These are phyloP conservation scores for Tupaia tana DNA, from an alignment of 2,113 vertebrate species.

Conservation along the genomic window DNA sequence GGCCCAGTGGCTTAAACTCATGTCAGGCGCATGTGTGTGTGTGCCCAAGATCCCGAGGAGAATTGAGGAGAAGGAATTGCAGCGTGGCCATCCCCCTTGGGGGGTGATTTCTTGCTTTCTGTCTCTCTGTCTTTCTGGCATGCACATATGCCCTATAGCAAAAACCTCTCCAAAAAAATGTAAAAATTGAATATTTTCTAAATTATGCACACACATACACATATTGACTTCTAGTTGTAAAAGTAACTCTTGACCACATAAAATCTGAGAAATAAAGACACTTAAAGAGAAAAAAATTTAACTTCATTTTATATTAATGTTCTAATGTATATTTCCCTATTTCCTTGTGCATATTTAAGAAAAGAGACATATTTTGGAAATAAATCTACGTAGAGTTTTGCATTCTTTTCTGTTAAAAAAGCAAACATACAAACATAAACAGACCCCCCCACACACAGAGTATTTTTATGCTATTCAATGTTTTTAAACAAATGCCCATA, in stretches of 20 bases:
- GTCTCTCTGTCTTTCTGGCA: no score
- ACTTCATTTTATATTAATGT: background rate
- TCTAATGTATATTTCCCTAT: background rate
- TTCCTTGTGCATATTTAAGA: background rate
- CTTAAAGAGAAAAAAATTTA: background rate
- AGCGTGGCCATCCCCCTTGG: no score
- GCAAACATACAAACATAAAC: no score
- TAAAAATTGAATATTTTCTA: background rate
- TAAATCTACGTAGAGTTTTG: background rate
- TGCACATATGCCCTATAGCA: no score
- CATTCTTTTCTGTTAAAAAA: background rate
- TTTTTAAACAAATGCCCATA: background rate
- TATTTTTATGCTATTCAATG: conserved; percentile 2
- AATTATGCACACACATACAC: background rate
- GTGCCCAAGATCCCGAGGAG: no score
- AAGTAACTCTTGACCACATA: background rate
- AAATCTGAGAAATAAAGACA: conserved; percentile 5
- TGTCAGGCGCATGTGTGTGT: no score
- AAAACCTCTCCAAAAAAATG: background rate
- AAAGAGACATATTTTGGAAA: conserved; percentile 18
- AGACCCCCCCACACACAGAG: background rate
- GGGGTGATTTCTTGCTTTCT: no score
- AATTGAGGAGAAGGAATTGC: no score
- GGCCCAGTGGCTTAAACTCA: no score
- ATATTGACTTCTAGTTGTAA: background rate